Evolutionary conservation across 2,797 vertebrate genomes (phyloP), one percentile per base, ranked within the genome.

Genomic region (Cuniculus paca): DNA sequence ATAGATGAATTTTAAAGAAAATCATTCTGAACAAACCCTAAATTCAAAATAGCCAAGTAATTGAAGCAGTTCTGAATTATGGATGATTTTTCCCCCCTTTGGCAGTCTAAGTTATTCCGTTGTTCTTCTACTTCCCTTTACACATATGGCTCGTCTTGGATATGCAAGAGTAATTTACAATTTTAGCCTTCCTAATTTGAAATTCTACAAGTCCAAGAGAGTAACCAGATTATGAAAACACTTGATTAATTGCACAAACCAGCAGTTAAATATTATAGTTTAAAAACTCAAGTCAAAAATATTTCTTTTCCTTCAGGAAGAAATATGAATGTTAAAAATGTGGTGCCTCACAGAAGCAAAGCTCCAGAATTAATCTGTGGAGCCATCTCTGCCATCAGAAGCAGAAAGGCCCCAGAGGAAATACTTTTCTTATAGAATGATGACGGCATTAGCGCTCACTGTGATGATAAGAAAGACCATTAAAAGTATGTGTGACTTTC

Each of bases 241-340:
- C 87, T 97, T 97, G 97, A 98, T 97, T 97, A 97, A 97, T 92
- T 92, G 94, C 72, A 50, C 84, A 94, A 97, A 94, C 91, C 93
- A 93, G 87, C 56, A 96, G 95, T 96, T 98, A 97, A 97, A 98
- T 97, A 98, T 98, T 98, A 98, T 63, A 98, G 96, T 97, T 98
- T 97, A 98, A 98, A 98, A 98, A 97, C 92, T 97, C 97, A 95
- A 98, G 98, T 98, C 97, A 98, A 98, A 99, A 98, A 97, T 98
- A 96, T 98, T 95, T 98, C 98, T 98, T 98, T 98, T 97, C 97
- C 98, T 96, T 96, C 98, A 98, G 96, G 90, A 98, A 98, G 97
- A 98, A 98, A 98, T 98, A 98, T 98, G 98, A 98, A 98, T 98
- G 98, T 98, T 98, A 98, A 98, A 98, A 98, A 98, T 97, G 97